Conservation (phyloP, 2,797 vertebrate genomes). For the Labeo calbasu region DNA sequence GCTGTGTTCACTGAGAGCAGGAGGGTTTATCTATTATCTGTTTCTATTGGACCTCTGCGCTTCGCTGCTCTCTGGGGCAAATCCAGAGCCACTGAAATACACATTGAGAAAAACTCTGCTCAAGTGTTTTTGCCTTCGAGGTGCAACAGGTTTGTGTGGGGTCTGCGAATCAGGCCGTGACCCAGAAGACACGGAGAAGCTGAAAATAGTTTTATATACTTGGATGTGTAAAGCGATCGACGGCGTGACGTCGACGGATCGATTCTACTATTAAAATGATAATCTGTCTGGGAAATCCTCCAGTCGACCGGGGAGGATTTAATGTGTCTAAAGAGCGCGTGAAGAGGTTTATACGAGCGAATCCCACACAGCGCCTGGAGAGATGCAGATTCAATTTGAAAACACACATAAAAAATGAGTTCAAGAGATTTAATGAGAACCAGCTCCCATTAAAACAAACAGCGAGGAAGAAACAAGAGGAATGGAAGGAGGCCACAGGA, state of each 20-base stretch:
- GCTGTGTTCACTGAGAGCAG: constrained; percentile 14
- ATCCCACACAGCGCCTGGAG: constrained; percentile 19
- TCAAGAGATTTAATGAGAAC: constrained; percentile 26
- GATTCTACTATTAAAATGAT: constrained; percentile 28
- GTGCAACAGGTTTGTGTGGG: constrained; percentile 5
- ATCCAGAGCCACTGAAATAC: background rate
- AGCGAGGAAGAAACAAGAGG: background rate
- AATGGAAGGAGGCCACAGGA: background rate
- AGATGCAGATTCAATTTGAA: constrained; percentile 29
- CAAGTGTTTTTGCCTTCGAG: background rate
- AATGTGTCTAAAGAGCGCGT: background rate
- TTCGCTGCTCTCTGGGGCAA: constrained; percentile 12
- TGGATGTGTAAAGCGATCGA: background rate
- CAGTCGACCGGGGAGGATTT: background rate
- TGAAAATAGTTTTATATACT: background rate
- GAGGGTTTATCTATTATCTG: constrained; percentile 14
- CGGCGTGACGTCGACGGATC: background rate
- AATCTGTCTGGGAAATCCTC: constrained; percentile 31
- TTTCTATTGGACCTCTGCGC: background rate
- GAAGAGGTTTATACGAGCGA: background rate
- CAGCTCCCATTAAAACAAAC: constrained; percentile 12
- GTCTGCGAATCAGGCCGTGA: background rate
- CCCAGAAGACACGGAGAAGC: background rate
- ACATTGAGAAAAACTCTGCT: constrained; percentile 23
- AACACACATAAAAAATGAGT: constrained; percentile 30